Conservation (phyloP, 2,888 invertebrate genomes). For the Thereva nobilitata region DNA sequence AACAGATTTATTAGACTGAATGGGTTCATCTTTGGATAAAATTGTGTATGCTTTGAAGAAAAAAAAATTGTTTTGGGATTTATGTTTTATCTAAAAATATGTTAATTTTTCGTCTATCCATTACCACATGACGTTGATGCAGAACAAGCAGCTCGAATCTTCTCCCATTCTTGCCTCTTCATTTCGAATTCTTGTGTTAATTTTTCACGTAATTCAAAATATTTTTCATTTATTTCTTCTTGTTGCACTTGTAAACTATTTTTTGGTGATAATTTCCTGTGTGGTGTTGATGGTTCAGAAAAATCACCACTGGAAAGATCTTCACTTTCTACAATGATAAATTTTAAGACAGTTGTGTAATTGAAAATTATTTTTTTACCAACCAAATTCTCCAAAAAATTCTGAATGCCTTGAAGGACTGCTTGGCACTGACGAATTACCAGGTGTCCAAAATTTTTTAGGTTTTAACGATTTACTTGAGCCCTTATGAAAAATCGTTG, state of each 20-base stretch:
- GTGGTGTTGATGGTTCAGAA: constrained; percentile 59
- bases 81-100: background rate
- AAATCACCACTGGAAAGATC: constrained; percentile 59
- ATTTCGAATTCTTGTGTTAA: constrained; percentile 76
- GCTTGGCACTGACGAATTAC: constrained; percentile 66
- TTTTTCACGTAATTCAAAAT: constrained; percentile 71
- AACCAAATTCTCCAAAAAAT: constrained; percentile 70
- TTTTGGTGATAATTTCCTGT: constrained; percentile 47
- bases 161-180: constrained; percentile 70
- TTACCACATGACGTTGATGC: constrained; percentile 43
- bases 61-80: background rate
- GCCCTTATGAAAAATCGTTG: constrained; percentile 59
- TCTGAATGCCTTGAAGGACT: constrained; percentile 70
- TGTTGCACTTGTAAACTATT: constrained; percentile 55
- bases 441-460: constrained; percentile 69
- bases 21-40: constrained; percentile 50
- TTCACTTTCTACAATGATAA: constrained; percentile 53
- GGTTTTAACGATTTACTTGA: constrained; percentile 58
- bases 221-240: constrained; percentile 73
- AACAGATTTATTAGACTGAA: constrained; percentile 47
- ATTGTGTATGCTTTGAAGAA: constrained; percentile 44
- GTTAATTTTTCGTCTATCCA: background rate
- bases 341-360: background rate
- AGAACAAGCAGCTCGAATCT: constrained; percentile 50
- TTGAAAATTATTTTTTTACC: constrained; percentile 47